phyloP scores from a whole-genome alignment of 1,140 invertebrate genomes.

The Myzus persicae region DNA sequence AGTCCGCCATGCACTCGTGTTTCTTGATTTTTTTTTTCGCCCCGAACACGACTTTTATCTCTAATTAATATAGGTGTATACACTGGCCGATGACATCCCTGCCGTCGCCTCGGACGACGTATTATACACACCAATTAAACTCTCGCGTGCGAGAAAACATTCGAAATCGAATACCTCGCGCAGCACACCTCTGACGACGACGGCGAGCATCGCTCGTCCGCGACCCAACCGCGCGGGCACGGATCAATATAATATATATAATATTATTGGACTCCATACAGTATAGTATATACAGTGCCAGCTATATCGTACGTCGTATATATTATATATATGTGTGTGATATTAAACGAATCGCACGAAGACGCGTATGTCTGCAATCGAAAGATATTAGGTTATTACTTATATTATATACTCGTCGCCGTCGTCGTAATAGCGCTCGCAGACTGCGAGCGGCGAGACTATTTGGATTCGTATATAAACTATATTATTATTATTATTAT shows the following conservation, averaged over 20 bases:
- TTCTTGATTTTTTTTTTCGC: no score
- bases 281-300: no score
- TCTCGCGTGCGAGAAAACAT: neutral
- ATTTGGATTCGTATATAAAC: neutral
- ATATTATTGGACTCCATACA: neutral
- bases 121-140: neutral
- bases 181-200: neutral
- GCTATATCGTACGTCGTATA: neutral
- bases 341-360: neutral
- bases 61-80: neutral
- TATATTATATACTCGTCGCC: neutral
- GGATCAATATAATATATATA: neutral
- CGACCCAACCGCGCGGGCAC: no score
- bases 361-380: neutral
- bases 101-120: neutral
- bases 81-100: neutral
- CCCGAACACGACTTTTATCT: neutral
- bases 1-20: neutral
- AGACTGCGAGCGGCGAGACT: neutral
- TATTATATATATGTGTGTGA: no score
- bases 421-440: neutral
- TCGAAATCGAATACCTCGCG: neutral
- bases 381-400: conserved; percentile 15
- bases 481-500: neutral
- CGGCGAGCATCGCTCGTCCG: no score